Evolutionary conservation across 2,888 invertebrate species (phyloP).

Genomic region (Rhogogaster chlorosoma): DNA sequence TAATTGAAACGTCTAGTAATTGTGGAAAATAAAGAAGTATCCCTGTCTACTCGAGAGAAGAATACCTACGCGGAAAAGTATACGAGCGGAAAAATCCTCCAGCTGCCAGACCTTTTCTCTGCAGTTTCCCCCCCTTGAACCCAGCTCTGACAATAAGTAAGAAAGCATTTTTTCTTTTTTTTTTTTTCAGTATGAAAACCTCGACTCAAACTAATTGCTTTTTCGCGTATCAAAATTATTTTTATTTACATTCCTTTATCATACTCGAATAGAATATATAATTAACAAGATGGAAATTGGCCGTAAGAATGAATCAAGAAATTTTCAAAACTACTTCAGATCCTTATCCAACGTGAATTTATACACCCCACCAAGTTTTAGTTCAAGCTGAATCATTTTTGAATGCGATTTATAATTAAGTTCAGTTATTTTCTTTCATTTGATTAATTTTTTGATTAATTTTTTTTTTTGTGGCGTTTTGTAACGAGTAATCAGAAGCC

Average conservation of each 20-base stretch:
- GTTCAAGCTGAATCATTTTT: not conserved
- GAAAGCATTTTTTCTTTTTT: not conserved
- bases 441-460: not conserved
- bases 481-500: not conserved
- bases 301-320: not conserved
- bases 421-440: not conserved
- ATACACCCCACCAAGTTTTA: too few species aligned
- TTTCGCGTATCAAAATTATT: not conserved
- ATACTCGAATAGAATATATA: not conserved
- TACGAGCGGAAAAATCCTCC: constrained; percentile 10
- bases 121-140: not conserved
- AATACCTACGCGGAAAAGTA: constrained; percentile 15
- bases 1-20: constrained; percentile 51
- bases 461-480: not conserved
- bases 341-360: too few species aligned
- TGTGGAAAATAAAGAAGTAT: constrained; percentile 44
- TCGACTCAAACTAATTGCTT: not conserved
- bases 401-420: not conserved
- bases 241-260: not conserved
- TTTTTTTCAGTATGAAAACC: not conserved
- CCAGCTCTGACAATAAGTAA: not conserved
- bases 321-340: not conserved
- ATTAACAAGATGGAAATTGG: not conserved
- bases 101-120: not conserved
- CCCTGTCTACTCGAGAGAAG: constrained; percentile 39